Percentiles rank a stretch among this genome's conserved stretches.
These are phyloP conservation scores for Novumbra hubbsi DNA, from an alignment of 2,797 vertebrate genomes.

Conservation along the genomic window DNA sequence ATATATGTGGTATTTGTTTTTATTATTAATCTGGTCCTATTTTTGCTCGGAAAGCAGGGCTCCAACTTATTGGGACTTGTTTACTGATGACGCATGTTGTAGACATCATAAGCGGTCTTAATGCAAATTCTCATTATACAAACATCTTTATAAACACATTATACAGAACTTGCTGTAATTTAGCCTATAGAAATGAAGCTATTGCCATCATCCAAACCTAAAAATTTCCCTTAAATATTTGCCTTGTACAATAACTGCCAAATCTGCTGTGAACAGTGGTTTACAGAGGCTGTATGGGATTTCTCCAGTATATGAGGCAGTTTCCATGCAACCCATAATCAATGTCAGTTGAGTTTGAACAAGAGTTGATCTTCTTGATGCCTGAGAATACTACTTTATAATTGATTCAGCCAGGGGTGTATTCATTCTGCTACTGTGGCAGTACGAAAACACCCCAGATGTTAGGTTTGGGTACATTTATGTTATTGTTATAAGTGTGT, in stretches of 20 bases:
- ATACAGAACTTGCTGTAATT: background rate
- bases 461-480: background rate
- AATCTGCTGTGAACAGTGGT: background rate
- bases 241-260: background rate
- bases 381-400: background rate
- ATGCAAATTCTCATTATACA: background rate
- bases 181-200: background rate
- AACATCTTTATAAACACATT: no score
- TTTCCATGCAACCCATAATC: background rate
- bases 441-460: background rate
- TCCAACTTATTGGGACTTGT: slow-evolving; percentile 14
- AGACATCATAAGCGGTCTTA: background rate
- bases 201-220: background rate
- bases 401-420: background rate
- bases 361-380: background rate
- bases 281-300: background rate
- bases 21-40: slow-evolving; percentile 17
- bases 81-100: background rate
- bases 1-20: slow-evolving; percentile 7
- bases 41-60: background rate
- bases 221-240: background rate
- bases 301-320: background rate
- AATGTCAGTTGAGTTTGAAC: no score
- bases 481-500: background rate
- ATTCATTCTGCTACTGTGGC: no score